Percentiles rank a stretch among this genome's conserved stretches.
phyloP scores from a whole-genome alignment of 2,888 invertebrate genomes.

The Drosophila greeni region DNA sequence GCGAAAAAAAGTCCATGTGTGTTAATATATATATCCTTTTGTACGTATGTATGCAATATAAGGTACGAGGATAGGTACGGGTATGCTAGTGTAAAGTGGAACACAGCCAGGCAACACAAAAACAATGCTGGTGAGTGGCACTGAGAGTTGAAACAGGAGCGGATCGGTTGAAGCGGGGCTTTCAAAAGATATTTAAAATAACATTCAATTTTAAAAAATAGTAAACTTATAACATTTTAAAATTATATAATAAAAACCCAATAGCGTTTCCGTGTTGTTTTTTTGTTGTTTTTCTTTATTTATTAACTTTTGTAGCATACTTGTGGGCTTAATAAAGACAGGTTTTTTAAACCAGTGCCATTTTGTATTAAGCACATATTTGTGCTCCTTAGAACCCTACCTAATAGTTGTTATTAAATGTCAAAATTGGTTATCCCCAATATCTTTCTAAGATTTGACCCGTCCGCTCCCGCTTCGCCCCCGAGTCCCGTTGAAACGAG shows the following conservation, averaged over 20 bases:
- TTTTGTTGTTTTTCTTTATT: neutral
- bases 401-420: neutral
- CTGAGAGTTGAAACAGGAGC: slow-evolving; percentile 54
- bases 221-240: neutral
- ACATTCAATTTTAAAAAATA: neutral
- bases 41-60: neutral
- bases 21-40: slow-evolving; percentile 1
- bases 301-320: neutral
- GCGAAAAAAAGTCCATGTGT: slow-evolving; percentile 47
- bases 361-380: neutral
- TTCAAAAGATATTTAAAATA: neutral
- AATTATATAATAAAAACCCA: neutral
- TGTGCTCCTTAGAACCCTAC: no score
- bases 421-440: neutral
- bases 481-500: slow-evolving; percentile 11
- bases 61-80: slow-evolving; percentile 11
- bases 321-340: neutral
- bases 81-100: slow-evolving; percentile 55
- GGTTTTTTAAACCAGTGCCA: neutral
- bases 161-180: slow-evolving; percentile 21
- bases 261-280: neutral
- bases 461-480: slow-evolving; percentile 4
- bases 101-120: slow-evolving; percentile 61
- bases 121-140: slow-evolving; percentile 54
- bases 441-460: neutral